These are phyloP conservation scores for Enteromius viviparus DNA, from an alignment of 2,797 vertebrate species.

Conservation along the genomic window DNA sequence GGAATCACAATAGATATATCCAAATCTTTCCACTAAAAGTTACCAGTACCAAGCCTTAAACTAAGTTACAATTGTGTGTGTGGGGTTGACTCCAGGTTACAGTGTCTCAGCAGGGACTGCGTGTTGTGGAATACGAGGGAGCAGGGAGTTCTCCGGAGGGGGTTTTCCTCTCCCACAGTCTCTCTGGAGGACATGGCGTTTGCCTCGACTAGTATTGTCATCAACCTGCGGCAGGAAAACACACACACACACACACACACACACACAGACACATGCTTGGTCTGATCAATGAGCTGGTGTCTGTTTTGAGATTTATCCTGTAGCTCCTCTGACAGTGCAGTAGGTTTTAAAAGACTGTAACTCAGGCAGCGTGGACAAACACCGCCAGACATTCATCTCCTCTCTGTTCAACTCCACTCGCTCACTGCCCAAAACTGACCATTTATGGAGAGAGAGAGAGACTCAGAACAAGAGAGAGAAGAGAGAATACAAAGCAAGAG, in stretches of 20 bases:
- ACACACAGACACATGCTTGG: not conserved
- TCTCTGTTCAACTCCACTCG: conserved; percentile 34
- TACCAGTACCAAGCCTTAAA: not conserved
- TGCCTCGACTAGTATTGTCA: conserved; percentile 34
- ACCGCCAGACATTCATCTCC: conserved; percentile 51
- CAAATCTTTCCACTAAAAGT: conserved; percentile 41
- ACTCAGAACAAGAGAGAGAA: not conserved
- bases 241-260: conserved; percentile 30
- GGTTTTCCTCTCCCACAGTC: conserved; percentile 50
- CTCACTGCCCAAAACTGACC: conserved; percentile 37
- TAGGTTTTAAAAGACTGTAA: conserved; percentile 51
- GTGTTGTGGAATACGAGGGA: conserved; percentile 45
- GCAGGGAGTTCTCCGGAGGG: conserved; percentile 42
- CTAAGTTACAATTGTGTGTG: conserved; percentile 7
- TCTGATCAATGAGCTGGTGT: conserved; percentile 53
- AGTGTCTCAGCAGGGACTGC: conserved; percentile 41
- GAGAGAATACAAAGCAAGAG: conserved; percentile 13
- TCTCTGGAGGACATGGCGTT: conserved; percentile 25
- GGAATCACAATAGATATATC: conserved; percentile 24
- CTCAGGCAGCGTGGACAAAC: conserved; percentile 54
- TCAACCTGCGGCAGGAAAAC: conserved; percentile 46
- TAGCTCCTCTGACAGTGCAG: conserved; percentile 27
- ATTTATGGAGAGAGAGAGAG: conserved; percentile 43
- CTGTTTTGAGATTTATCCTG: conserved; percentile 50
- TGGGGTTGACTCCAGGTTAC: conserved; percentile 37